phyloP scores from a whole-genome alignment of 2,113 vertebrate genomes.

The Catagonus wagneri region DNA sequence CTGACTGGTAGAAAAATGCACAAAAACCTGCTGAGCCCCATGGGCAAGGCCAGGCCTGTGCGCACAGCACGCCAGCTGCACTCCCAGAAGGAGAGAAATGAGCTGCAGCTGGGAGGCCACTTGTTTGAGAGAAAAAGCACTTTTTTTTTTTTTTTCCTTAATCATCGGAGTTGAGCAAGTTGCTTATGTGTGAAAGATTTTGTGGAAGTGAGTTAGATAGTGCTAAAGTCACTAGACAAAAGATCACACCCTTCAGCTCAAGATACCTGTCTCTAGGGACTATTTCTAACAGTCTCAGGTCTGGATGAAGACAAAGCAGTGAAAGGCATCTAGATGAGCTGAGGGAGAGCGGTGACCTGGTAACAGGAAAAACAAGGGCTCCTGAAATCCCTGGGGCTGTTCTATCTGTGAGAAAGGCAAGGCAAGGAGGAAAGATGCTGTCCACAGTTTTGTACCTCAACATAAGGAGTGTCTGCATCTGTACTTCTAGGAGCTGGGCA shows the following conservation, averaged over 20 bases:
- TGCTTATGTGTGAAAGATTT: constrained; percentile 84
- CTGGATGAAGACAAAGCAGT: constrained; percentile 41
- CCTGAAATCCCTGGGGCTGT: constrained; percentile 50
- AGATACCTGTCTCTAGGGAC: constrained; percentile 71
- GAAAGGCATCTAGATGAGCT: constrained; percentile 35
- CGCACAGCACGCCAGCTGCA: constrained; percentile 73
- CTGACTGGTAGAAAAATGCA: neutral
- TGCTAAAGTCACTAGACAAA: constrained; percentile 87
- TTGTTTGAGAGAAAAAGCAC: constrained; percentile 70
- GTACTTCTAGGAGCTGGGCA: neutral
- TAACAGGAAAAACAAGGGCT: neutral
- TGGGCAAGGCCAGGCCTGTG: constrained; percentile 2
- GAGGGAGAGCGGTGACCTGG: neutral
- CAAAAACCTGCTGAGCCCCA: neutral
- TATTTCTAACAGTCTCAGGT: constrained; percentile 42
- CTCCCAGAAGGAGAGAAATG: constrained; percentile 78
- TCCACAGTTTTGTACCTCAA: neutral
- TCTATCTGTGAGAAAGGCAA: neutral
- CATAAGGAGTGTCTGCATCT: neutral
- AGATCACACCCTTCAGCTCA: constrained; percentile 80
- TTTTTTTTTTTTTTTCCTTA: constrained; percentile 50
- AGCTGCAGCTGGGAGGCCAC: constrained; percentile 64
- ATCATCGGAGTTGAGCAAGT: constrained; percentile 78
- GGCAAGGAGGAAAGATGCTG: neutral
- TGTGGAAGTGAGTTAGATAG: constrained; percentile 84